Evolutionary conservation across 2,113 vertebrate genomes (phyloP).

Genomic region (Terrapene triunguis): DNA sequence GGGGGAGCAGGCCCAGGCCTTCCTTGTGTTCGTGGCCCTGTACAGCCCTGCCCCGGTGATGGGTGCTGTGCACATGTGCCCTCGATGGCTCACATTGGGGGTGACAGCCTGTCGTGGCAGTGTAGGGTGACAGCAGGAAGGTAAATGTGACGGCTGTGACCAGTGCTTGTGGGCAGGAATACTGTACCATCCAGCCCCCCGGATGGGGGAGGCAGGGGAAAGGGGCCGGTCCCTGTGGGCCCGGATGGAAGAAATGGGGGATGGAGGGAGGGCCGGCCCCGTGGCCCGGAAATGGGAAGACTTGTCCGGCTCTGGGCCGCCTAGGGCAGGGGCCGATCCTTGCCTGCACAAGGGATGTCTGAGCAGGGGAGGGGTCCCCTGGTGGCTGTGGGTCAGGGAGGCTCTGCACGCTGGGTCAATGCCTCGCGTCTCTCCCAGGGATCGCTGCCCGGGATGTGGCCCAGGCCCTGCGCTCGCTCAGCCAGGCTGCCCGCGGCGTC

Average conservation of each 20-base stretch:
- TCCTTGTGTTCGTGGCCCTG: not conserved
- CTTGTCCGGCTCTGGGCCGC: not conserved
- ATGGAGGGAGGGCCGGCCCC: not conserved
- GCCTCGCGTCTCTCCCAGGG: slow-evolving; percentile 76
- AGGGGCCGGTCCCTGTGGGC: not conserved
- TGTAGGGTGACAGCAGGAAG: not conserved
- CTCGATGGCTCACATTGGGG: not conserved
- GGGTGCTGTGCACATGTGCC: not conserved
- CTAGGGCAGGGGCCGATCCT: too few relatives aligned
- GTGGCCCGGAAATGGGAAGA: not conserved
- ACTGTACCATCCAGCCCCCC: too few relatives aligned
- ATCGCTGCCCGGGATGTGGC: slow-evolving; percentile 95
- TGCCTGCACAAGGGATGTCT: not conserved
- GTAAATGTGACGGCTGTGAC: not conserved
- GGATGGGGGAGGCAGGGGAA: too few relatives aligned
- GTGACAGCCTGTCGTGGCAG: not conserved
- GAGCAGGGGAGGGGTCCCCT: too few relatives aligned
- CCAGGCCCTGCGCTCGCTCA: slow-evolving; percentile 90
- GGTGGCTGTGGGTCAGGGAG: not conserved
- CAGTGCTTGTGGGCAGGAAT: too few relatives aligned
- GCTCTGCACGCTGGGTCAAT: too few relatives aligned
- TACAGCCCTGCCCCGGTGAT: not conserved
- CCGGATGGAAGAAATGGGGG: not conserved
- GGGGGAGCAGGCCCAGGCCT: accelerated
- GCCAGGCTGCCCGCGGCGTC: slow-evolving; percentile 90